Evolutionary conservation across 2,113 vertebrate species (phyloP), one percentile per base, ranked within the genome.

Genomic region (Platycercus adscitus): DNA sequence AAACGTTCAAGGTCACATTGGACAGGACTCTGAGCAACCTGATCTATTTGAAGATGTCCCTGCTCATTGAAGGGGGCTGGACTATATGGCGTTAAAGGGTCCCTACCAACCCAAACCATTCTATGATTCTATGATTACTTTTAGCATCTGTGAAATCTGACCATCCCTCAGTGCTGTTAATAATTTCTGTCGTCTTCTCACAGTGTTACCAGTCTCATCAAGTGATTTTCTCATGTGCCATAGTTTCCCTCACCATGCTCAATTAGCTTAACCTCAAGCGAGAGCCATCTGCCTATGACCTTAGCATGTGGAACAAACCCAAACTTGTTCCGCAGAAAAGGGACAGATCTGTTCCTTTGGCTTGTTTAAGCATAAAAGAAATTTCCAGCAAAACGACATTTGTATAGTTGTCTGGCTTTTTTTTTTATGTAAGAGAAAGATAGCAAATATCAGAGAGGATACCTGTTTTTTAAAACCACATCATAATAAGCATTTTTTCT

Each of bases 51-150:
- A 79, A 83, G 19, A 35, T 33, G 10, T 8, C 8, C 5, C 33
- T 83, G 26, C 16, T 77, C 3, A 4, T 20, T 56, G 16, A 18
- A 29, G 20, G 6, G 3, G 1, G 0, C n/a, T 64, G 14, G 37
- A 41, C 17, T 84, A 17, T 29, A 10, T 58, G 37, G 41, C 7
- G 16, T 72, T 61, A 58, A 53, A 50, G 88, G 18, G 25, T 43
- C 29, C 25, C 10, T 83, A 91, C n/a, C 21, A 41, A 41, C 24
- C 15, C 13, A 66, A 61, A 33, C 33, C 9, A 1, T 41, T 81
- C 39, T 49, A 0, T 39, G 53, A 29, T 44, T 81, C n/a, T 49
- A 0, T 46, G 15, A 20, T 69, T 60, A n/a, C 11, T 64, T 10
- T 58, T 37, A 68, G 12, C 1, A 0, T 79, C 18, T 81, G 12